Conservation (phyloP, 2,888 invertebrate genomes). For the Lycocerus yunnanus region DNA sequence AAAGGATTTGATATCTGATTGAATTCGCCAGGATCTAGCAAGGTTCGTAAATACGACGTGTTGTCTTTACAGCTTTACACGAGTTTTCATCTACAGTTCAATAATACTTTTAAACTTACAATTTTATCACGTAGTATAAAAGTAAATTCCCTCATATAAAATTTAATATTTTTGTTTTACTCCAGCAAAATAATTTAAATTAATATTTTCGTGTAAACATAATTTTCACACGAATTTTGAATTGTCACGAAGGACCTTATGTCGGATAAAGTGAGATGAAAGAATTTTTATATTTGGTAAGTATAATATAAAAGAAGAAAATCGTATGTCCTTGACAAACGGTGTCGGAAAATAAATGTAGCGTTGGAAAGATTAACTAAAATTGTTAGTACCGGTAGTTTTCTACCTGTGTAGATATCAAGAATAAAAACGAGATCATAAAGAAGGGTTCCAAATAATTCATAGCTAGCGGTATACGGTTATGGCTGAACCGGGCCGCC, state of each 20-base stretch:
- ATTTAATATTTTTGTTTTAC: not conserved
- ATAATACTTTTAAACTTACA: conserved; percentile 9
- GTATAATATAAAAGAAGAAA: not conserved
- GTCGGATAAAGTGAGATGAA: not conserved
- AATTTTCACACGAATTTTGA: not conserved
- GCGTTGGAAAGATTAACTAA: conserved; percentile 7
- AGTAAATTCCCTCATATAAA: not conserved
- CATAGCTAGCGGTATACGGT: conserved; percentile 35
- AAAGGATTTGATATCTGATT: conserved; percentile 51
- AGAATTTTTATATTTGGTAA: not conserved
- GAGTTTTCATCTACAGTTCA: conserved; percentile 19
- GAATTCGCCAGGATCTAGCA: conserved; percentile 45
- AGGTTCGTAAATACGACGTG: conserved; percentile 45
- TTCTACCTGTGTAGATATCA: conserved; percentile 29
- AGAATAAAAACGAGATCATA: conserved; percentile 28
- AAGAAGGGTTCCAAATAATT: conserved; percentile 35
- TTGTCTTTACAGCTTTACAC: conserved; percentile 29
- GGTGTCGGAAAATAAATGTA: not conserved
- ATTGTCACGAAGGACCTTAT: not conserved
- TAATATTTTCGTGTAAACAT: not conserved
- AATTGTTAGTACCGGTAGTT: conserved; percentile 15
- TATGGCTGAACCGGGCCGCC: conserved; percentile 35
- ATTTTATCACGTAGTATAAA: conserved; percentile 1
- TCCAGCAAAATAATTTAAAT: not conserved
- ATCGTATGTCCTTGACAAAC: not conserved